These are phyloP conservation scores for western clawed frog (Xenopus tropicalis) DNA, from an alignment of 2,113 vertebrate species.

Conservation along the genomic window UCB_Xtro_10.0 CM004444.2:129242501-129243000, in stretches of 20 bases:
- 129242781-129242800: not conserved
- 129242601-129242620: slow-evolving; percentile 87
- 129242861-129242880: not conserved
- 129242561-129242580: slow-evolving; percentile 80
- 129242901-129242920: no score
- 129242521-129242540: slow-evolving; percentile 80
- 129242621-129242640: slow-evolving; percentile 79
- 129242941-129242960: no score
- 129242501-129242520: slow-evolving; percentile 65
- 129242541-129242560: slow-evolving; percentile 78
- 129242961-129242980: no score
- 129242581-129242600: slow-evolving; percentile 88
- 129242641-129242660: slow-evolving; percentile 80
- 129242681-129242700: slow-evolving; percentile 80
- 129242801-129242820: slow-evolving; percentile 7
- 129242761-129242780: slow-evolving; percentile 57
- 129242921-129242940: no score
- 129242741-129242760: slow-evolving; percentile 70
- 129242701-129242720: slow-evolving; percentile 72
- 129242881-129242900: not conserved
- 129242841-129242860: not conserved
- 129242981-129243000: no score
- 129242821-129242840: not conserved
- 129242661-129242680: slow-evolving; percentile 80
- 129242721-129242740: slow-evolving; percentile 72